Conservation (phyloP, 2,888 invertebrate genomes). For the Drosophila lutescens region DNA sequence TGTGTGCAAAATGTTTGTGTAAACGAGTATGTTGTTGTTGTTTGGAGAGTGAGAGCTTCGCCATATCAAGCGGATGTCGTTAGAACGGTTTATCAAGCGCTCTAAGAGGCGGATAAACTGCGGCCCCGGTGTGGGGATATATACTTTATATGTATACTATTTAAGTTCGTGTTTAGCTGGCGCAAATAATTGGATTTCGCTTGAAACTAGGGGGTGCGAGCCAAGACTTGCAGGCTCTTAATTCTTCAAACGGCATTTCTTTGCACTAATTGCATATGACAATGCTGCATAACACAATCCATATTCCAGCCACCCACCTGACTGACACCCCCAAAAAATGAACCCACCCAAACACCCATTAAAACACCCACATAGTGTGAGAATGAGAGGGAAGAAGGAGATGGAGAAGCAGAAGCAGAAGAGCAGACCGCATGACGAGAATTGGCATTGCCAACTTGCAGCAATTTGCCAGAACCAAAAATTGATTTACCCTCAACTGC, state of each 20-base stretch:
- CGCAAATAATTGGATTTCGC: constrained; percentile 33
- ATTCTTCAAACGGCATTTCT: constrained; percentile 6
- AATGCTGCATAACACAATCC: constrained; percentile 38
- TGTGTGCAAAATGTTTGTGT: constrained; percentile 70
- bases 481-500: constrained; percentile 40
- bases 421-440: constrained; percentile 36
- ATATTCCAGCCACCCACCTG: constrained; percentile 12
- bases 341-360: constrained; percentile 3
- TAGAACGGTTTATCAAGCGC: constrained; percentile 38
- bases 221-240: background rate
- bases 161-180: constrained; percentile 7
- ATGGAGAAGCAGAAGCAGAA: background rate
- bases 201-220: background rate
- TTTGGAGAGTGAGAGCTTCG: background rate
- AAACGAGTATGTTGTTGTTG: constrained; percentile 50
- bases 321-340: constrained; percentile 11
- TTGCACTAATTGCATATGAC: constrained; percentile 70
- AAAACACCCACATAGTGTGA: constrained; percentile 1
- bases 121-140: background rate
- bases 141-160: background rate
- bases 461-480: constrained; percentile 66
- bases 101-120: constrained; percentile 33
- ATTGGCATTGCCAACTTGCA: constrained; percentile 54
- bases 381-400: constrained; percentile 2
- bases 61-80: constrained; percentile 41